Evolutionary conservation across 2,113 vertebrate species (phyloP).

Genomic region (Pluvialis apricaria): DNA sequence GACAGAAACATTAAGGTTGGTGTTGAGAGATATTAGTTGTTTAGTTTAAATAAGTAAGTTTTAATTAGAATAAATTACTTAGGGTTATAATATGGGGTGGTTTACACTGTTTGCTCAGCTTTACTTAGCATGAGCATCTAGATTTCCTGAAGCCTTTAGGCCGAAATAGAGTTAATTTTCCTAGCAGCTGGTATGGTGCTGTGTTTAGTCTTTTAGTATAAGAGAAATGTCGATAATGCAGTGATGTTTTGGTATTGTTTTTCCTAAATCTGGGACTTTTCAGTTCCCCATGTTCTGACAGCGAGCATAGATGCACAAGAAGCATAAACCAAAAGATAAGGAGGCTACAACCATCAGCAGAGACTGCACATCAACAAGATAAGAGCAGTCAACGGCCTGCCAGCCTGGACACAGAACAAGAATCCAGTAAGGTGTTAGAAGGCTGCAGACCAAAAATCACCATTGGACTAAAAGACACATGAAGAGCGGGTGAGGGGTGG

Average conservation of each 20-base stretch:
- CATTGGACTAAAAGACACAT: neutral
- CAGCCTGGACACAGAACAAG: neutral
- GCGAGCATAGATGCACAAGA: neutral
- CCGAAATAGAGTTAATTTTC: neutral
- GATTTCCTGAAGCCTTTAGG: neutral
- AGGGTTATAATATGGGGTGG: neutral
- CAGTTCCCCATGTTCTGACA: neutral
- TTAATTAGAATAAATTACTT: neutral
- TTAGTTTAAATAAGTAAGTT: neutral
- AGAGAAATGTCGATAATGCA: neutral
- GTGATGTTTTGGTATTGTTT: neutral
- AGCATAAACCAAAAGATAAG: neutral
- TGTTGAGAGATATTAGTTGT: neutral
- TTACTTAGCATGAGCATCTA: neutral
- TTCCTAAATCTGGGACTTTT: neutral
- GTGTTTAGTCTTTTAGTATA: neutral
- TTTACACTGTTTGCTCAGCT: neutral
- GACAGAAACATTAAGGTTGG: neutral
- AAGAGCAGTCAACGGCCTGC: neutral
- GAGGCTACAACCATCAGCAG: neutral
- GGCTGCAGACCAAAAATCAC: neutral
- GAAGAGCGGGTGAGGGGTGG: neutral
- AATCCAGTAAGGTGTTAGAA: neutral
- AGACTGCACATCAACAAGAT: neutral
- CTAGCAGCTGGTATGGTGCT: neutral